Evolutionary conservation across 2,888 invertebrate genomes (phyloP), one percentile per base, ranked within the genome.

Genomic region (Hirtodrosophila cameraria): DNA sequence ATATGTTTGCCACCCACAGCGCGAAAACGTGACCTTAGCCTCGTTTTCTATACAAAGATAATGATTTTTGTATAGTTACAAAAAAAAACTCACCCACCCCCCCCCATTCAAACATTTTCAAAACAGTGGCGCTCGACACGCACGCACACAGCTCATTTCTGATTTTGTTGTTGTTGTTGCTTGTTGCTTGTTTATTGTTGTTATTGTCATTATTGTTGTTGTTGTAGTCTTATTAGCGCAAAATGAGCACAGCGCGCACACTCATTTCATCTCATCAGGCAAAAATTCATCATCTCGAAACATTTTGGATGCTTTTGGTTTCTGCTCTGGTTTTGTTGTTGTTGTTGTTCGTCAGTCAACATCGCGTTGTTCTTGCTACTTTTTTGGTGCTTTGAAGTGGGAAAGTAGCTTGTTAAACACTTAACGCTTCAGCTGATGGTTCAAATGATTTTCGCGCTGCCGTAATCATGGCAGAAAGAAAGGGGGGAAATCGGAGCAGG

Each of bases 21-120:
- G 86, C 72, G 60, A 76, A 88, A 88, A 86, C 86, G 86, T 86
- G 86, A 87, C 87, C 87, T 83, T 74, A 60, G 69, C 60, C 65
- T 58, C 45, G 36, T 69, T 85, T 80, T 16, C 42, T 41, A 48
- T 28, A 4, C 45, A 28, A 45, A 62, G 83, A 61, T 85, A 79
- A 79, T 85, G 83, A 83, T 71, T 83, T 72, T 33, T 59, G 52
- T 52, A 48, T 16, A 15, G 6, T 9, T 18, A 7, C 15, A 23
- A 53, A 16, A 27, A 11, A n/a, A 30, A 42, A 41, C 11, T 23
- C 23, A 35, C 11, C 18, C 35, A 46, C 35, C 12, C 7, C 13
- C 9, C 27, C 9, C 38, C 28, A 28, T 9, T 8, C 23, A 23
- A 15, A 16, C 12, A 55, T 30, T 66, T 18, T 18, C 45, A 54